phyloP scores from a whole-genome alignment of 1,140 invertebrate genomes.

The Andricus grossulariae region DNA sequence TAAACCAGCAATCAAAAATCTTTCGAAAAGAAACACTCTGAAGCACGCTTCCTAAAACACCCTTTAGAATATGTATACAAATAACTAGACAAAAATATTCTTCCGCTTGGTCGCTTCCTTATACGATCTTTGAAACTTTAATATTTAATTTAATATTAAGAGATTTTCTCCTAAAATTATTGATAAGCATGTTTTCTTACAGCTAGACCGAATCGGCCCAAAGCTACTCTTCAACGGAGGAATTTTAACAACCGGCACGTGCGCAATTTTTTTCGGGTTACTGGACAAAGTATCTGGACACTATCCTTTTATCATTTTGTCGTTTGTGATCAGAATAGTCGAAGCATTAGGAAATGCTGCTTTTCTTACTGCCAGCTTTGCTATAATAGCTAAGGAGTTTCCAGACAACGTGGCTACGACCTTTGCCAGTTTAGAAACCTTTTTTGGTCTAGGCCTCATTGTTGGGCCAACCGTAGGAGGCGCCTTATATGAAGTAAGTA shows the following conservation, averaged over 20 bases:
- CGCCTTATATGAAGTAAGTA: slow-evolving; percentile 81
- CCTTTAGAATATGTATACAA: too few relatives aligned
- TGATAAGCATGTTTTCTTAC: slow-evolving; percentile 30
- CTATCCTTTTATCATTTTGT: slow-evolving; percentile 88
- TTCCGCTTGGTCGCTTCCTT: too few relatives aligned
- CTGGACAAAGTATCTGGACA: slow-evolving; percentile 89
- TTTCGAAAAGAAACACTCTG: too few relatives aligned
- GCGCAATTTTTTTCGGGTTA: slow-evolving; percentile 90
- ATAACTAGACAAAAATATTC: too few relatives aligned
- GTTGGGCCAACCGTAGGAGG: slow-evolving; percentile 91
- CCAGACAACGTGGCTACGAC: slow-evolving; percentile 92
- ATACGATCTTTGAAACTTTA: background rate
- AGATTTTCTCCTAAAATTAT: too few relatives aligned
- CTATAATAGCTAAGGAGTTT: slow-evolving; percentile 96
- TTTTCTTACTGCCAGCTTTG: slow-evolving; percentile 93
- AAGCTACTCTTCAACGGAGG: slow-evolving; percentile 91
- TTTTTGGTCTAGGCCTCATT: slow-evolving; percentile 91
- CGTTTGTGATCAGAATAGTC: slow-evolving; percentile 90
- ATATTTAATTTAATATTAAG: too few relatives aligned
- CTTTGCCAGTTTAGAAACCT: slow-evolving; percentile 94
- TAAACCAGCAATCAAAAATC: too few relatives aligned
- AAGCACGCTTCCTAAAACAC: too few relatives aligned
- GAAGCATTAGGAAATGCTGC: slow-evolving; percentile 95
- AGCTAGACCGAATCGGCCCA: slow-evolving; percentile 88
- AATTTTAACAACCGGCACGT: slow-evolving; percentile 89